phyloP scores from a whole-genome alignment of 2,113 vertebrate species.

The Neopipo cinnamomea region DNA sequence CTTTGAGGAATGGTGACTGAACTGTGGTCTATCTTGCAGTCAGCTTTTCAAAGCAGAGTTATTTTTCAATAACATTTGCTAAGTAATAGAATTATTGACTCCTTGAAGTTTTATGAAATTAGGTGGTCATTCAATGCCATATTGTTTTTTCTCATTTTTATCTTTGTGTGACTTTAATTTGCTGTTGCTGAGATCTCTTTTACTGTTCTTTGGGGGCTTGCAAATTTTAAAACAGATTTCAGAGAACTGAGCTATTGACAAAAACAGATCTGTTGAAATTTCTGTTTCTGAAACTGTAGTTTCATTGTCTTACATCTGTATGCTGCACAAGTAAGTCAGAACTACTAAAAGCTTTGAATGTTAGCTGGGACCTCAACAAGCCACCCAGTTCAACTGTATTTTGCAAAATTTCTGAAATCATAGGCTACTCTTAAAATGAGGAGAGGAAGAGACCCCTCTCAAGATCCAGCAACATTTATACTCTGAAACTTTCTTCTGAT shows the following conservation, averaged over 20 bases:
- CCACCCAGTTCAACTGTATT: background rate
- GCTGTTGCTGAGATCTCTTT: background rate
- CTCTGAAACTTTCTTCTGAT: background rate
- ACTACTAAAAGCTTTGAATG: background rate
- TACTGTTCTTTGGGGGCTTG: accelerated
- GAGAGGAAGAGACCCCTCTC: background rate
- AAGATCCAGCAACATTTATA: background rate
- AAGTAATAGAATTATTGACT: background rate
- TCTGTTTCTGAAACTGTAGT: background rate
- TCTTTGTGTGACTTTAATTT: background rate
- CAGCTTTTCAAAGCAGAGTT: background rate
- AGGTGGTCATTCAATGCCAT: background rate
- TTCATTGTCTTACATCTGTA: background rate
- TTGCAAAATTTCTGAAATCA: background rate
- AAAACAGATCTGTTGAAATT: background rate
- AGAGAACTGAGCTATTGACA: background rate
- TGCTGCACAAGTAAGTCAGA: background rate
- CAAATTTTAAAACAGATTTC: background rate
- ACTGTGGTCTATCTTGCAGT: background rate
- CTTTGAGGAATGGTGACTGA: background rate
- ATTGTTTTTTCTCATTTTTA: background rate
- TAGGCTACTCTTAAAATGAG: background rate
- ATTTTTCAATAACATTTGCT: background rate
- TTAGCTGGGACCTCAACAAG: background rate
- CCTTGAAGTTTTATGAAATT: background rate